Conservation (phyloP, 2,797 vertebrate genomes). For the Prunella strophiata region DNA sequence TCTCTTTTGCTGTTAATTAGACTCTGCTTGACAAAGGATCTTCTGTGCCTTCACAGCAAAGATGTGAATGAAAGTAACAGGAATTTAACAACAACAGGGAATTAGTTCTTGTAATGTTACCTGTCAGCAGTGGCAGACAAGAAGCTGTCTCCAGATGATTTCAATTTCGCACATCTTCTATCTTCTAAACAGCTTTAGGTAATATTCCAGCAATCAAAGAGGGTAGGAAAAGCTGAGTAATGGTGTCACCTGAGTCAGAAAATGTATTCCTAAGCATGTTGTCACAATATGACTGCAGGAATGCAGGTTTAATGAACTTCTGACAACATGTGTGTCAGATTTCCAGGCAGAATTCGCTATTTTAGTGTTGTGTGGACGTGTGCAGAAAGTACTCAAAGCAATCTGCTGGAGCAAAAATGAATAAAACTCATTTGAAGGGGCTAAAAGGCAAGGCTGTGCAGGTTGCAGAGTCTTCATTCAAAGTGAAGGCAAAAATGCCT, state of each 20-base stretch:
- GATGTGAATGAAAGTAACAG: not conserved
- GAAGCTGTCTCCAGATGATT: not conserved
- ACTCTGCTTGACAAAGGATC: not conserved
- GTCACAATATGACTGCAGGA: not conserved
- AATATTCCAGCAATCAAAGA: not conserved
- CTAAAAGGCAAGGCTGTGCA: not conserved
- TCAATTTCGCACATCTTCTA: not conserved
- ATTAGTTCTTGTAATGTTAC: not conserved
- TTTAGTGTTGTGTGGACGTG: not conserved
- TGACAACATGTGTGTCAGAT: not conserved
- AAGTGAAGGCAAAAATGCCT: not conserved
- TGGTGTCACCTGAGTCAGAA: not conserved
- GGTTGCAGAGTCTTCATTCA: not conserved
- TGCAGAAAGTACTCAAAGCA: not conserved
- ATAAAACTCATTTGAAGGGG: not conserved
- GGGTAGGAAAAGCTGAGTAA: not conserved
- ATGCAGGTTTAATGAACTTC: not conserved
- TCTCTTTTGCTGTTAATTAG: constrained; percentile 2
- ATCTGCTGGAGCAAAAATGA: not conserved
- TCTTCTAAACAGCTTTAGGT: not conserved
- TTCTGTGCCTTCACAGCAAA: not conserved
- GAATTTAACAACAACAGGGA: not conserved
- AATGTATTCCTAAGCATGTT: not conserved
- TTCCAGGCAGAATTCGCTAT: not conserved
- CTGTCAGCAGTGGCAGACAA: not conserved